Conservation (phyloP, 2,113 vertebrate species). For the Litocranius walleri region DNA sequence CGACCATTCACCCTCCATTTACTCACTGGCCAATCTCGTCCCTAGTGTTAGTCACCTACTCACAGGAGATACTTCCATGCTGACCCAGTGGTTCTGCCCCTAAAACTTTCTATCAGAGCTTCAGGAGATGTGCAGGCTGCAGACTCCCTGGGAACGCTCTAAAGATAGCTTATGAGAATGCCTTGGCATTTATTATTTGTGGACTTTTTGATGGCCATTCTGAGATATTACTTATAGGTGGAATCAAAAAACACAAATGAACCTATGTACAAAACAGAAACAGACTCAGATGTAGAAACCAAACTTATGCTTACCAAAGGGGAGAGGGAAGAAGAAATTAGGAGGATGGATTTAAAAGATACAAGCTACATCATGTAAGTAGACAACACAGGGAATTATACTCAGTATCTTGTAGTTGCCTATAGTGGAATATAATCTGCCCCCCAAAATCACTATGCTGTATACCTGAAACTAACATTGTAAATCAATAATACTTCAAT, state of each 20-base stretch:
- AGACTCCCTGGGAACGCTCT: background rate
- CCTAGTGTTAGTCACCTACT: background rate
- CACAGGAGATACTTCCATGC: background rate
- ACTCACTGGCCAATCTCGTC: background rate
- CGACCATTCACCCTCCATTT: background rate
- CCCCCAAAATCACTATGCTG: too few species aligned
- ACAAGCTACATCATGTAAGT: background rate
- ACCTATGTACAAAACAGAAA: background rate
- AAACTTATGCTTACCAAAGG: background rate
- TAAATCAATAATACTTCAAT: background rate
- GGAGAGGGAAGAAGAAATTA: background rate
- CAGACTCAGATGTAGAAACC: background rate
- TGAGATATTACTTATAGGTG: background rate
- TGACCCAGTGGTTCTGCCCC: background rate
- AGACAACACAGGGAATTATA: background rate
- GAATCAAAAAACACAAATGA: background rate
- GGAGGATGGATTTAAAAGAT: background rate
- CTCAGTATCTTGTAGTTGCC: background rate
- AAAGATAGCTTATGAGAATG: background rate
- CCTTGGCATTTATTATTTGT: background rate
- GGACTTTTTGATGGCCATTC: background rate
- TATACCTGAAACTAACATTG: background rate
- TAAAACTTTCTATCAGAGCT: background rate
- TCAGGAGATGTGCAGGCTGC: background rate
- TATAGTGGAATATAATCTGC: background rate